A percentile compares a stretch with the other conserved stretches of the same genome.
Evolutionary conservation across 2,113 vertebrate genomes (phyloP).

Genomic region (Lophochroa leadbeateri): DNA sequence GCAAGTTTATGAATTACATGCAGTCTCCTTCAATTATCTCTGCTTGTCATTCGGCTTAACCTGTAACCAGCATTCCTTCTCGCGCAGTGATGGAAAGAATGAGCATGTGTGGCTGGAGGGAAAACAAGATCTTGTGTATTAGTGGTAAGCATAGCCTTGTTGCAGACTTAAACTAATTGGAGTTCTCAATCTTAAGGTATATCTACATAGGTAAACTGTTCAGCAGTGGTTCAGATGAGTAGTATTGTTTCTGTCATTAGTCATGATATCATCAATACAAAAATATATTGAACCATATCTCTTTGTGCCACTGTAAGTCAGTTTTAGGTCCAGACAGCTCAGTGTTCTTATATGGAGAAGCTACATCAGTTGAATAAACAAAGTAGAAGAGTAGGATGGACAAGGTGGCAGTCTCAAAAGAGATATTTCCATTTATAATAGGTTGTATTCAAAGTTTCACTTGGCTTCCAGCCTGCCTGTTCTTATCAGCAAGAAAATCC

Average conservation of each 20-base stretch:
- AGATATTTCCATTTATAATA: neutral
- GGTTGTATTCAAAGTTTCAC: neutral
- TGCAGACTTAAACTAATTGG: neutral
- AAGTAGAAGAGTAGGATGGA: neutral
- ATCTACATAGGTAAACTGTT: neutral
- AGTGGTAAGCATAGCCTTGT: neutral
- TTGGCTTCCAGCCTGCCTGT: neutral
- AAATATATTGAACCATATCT: neutral
- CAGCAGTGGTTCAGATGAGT: neutral
- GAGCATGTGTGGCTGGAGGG: neutral
- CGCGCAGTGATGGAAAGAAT: neutral
- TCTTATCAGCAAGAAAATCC: neutral
- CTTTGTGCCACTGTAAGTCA: neutral
- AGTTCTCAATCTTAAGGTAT: neutral
- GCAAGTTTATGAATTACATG: neutral
- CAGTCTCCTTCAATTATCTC: neutral
- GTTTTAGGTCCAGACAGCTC: neutral
- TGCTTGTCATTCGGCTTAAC: neutral
- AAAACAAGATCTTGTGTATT: rapidly evolving
- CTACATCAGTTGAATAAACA: neutral
- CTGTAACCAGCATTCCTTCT: neutral
- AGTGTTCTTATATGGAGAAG: neutral
- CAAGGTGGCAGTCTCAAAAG: neutral
- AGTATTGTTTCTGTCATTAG: neutral
- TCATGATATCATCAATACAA: neutral